Evolutionary conservation across 2,113 vertebrate genomes (phyloP), one percentile per base, ranked within the genome.

Genomic region (Epinephelus fuscoguttatus): DNA sequence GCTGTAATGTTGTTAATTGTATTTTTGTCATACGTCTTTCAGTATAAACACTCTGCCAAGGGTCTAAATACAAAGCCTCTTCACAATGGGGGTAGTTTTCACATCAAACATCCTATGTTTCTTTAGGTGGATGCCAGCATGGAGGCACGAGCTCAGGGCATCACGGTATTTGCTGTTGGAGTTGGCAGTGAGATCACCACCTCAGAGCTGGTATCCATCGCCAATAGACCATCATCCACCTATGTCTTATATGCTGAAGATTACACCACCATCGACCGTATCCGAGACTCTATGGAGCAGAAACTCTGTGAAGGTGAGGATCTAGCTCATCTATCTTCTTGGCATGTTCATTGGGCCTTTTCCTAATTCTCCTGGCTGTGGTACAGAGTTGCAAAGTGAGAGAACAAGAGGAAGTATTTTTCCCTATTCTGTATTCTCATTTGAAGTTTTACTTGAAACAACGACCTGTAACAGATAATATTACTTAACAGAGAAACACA

Each of bases 241-340:
- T 96, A 96, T 8, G 95, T 96, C 25, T 88, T 96, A 17, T 95
- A 94, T 33, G 95, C 96, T 2, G 92, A 96, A 63, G 95, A 96
- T 88, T 96, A 96, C 80, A 94, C 93, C 59, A 95, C 91, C 84
- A 96, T 96, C 1, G 93, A 93, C 21, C 93, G 87, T 3, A 96
- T 96, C 49, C 90, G 94, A 49, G 95, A 96, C 4, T 91, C 94
- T 30, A 95, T 96, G 96, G 88, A 95, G 70, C 95, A 96, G 81
- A 96, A 94, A 73, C 93, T 96, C 27, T 96, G 96, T 86, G 96
- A 96, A 93, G 96, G 96, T 96, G 75, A 3, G 81, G 19, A 45
- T 2, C 0, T 33, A 7, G 3, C 17, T 42, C 2, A 21, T 69
- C 15, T 70, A 0, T 64, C 4, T 78, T 17, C 13, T 30, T 17